Evolutionary conservation across 2,113 vertebrate species (phyloP).

Genomic region (Podarcis cretensis): DNA sequence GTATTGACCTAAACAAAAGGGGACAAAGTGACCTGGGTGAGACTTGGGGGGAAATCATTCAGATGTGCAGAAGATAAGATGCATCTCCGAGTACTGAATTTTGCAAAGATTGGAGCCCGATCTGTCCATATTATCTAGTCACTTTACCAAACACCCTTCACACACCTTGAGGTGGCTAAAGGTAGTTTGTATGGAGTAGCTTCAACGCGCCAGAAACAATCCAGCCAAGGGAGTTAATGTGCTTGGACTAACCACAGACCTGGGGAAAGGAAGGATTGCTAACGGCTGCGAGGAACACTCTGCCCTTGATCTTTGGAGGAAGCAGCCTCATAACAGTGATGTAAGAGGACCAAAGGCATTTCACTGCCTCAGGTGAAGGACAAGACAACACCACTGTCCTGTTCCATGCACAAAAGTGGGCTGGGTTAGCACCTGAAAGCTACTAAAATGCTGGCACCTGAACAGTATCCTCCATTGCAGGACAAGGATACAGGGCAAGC

Average conservation of each 20-base stretch:
- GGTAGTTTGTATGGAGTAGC: too few species aligned
- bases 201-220: background rate
- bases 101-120: background rate
- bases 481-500: too few species aligned
- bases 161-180: background rate
- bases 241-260: background rate
- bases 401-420: too few species aligned
- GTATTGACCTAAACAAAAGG: slow-evolving; percentile 86
- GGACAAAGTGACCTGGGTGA: slow-evolving; percentile 13
- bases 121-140: too few species aligned
- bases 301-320: background rate
- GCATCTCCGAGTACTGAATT: background rate
- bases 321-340: background rate
- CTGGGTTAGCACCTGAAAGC: too few species aligned
- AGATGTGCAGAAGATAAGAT: background rate
- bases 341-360: background rate
- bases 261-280: background rate
- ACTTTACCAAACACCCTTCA: background rate
- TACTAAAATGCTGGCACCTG: too few species aligned
- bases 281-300: background rate
- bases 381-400: too few species aligned
- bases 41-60: background rate
- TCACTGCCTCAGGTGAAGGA: too few species aligned
- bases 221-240: background rate
- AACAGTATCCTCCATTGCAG: too few species aligned